Evolutionary conservation across 2,113 vertebrate genomes (phyloP), one percentile per base, ranked within the genome.

Genomic region (Natator depressus): DNA sequence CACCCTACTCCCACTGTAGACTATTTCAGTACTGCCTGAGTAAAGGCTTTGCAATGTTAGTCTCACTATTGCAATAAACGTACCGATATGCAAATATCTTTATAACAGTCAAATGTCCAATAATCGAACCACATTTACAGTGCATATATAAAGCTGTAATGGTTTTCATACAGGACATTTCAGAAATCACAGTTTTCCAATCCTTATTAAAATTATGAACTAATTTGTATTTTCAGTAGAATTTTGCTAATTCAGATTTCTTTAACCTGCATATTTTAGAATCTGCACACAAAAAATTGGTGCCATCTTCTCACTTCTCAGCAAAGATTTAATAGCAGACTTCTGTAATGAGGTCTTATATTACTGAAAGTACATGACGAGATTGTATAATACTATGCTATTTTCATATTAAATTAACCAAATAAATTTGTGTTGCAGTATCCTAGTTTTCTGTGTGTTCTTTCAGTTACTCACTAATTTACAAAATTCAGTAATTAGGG

Each of bases 1-100:
- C 84, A 85, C 87, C 85, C 81, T 83, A 94, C 88, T 94, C 88
- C 89, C 89, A 93, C 94, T 89, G 91, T 90, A 95, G 95, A 93
- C 89, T 90, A 76, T 16, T 54, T 0, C 2, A 94, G 93, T 42
- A 91, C 88, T 95, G 86, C 88, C 65, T 0, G 2, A 84, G 25
- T 59, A 59, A 59, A 59, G 27, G 10, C 27, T 59, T 29, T 59
- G 57, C 24, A 59, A 59, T 59, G 25, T 90, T 29, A 38, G 1
- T 8, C 31, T 85, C 20, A 35, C n/a, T 5, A 1, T 84, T 51
- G 42, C 82, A 89, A 79, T 49, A 79, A 80, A 69, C 35, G 8
- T 69, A 69, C 35, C n/a, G 31, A 20, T 54, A 8, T 0, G 6
- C 76, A 19, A 3, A 16, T 42, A 65, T 69, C 55, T 84, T 42